Conservation (phyloP, 2,797 vertebrate genomes). For the Buphagus erythrorhynchus region DNA sequence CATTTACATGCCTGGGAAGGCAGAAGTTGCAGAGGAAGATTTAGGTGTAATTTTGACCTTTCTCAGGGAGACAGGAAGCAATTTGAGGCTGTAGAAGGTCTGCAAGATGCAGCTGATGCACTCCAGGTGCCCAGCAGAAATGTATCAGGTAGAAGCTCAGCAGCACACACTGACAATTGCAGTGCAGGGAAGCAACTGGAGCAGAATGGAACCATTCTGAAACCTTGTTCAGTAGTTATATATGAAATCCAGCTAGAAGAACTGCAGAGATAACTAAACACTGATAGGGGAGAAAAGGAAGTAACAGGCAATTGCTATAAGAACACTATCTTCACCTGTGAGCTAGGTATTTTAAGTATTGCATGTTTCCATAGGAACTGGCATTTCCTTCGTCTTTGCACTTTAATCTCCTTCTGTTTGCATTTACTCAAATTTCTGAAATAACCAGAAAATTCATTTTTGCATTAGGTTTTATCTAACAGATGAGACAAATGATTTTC, state of each 20-base stretch:
- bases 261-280: not conserved
- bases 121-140: not conserved
- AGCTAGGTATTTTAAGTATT: not conserved
- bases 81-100: not conserved
- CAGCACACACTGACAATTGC: not conserved
- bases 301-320: not conserved
- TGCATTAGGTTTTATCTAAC: not conserved
- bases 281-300: not conserved
- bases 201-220: not conserved
- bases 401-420: not conserved
- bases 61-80: not conserved
- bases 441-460: not conserved
- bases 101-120: not conserved
- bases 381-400: not conserved
- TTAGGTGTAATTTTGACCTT: not conserved
- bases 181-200: not conserved
- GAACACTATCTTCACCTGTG: fast-evolving
- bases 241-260: not conserved
- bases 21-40: not conserved
- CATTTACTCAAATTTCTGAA: not conserved
- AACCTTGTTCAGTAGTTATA: not conserved
- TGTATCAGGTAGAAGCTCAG: not conserved
- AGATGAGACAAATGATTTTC: not conserved
- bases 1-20: not conserved
- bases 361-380: not conserved